phyloP scores from a whole-genome alignment of 2,888 invertebrate genomes.

The Ichneumoninae sp. region DNA sequence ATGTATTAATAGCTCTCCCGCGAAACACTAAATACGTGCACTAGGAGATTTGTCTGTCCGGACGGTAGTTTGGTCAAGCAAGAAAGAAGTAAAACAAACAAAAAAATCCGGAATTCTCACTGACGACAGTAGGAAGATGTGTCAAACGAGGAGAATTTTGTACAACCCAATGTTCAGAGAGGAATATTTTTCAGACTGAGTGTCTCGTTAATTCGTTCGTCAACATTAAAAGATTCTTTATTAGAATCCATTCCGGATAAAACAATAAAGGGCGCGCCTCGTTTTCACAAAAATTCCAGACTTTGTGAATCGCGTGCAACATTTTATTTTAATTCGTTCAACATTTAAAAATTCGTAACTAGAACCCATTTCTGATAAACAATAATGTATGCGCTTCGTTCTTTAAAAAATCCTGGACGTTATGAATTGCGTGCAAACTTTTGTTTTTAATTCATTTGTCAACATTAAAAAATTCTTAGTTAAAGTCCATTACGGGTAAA shows the following conservation, averaged over 20 bases:
- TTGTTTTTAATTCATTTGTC: no score
- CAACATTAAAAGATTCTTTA: not conserved
- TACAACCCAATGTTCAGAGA: not conserved
- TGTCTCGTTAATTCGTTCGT: not conserved
- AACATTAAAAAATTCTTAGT: not conserved
- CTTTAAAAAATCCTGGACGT: no score
- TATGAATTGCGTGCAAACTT: no score
- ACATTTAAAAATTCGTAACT: no score
- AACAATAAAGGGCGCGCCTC: not conserved
- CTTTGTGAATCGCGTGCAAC: no score
- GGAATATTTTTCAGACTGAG: not conserved
- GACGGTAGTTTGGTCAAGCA: not conserved
- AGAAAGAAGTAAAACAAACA: not conserved
- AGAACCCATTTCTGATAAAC: not conserved
- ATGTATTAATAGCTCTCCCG: constrained; percentile 4
- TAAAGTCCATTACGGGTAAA: not conserved
- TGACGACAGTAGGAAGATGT: constrained; percentile 5
- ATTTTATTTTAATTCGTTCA: no score
- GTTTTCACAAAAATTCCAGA: not conserved
- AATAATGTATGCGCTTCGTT: not conserved
- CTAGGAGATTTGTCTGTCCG: not conserved
- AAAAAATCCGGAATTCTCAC: not conserved
- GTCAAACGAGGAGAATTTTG: not conserved
- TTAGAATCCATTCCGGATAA: not conserved
- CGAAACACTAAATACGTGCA: not conserved